A percentile compares a stretch with the other conserved stretches of the same genome.
phyloP scores from a whole-genome alignment of 1,140 invertebrate species.

The Zaprionus inermis region DNA sequence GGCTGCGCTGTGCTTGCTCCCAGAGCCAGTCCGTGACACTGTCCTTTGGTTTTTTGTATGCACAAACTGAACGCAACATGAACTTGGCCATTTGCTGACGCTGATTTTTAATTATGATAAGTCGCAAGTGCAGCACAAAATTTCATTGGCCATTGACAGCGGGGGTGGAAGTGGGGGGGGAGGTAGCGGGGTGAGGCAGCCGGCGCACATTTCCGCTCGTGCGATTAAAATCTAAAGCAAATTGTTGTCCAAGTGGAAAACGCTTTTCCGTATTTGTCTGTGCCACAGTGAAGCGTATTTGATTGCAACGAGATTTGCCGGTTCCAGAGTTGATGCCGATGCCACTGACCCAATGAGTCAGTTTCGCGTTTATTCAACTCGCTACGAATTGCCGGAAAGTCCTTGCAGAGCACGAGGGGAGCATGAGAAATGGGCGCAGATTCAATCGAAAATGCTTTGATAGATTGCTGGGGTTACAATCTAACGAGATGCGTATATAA shows the following conservation, averaged over 20 bases:
- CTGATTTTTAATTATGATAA: constrained; percentile 82
- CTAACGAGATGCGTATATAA: neutral
- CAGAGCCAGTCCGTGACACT: constrained; percentile 42
- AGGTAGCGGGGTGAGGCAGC: neutral
- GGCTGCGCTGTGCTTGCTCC: neutral
- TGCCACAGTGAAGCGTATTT: constrained; percentile 49
- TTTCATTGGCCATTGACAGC: constrained; percentile 44
- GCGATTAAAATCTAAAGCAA: constrained; percentile 74
- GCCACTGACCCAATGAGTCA: constrained; percentile 76
- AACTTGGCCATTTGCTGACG: constrained; percentile 53
- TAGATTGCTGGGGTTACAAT: neutral
- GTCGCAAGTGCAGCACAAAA: constrained; percentile 45
- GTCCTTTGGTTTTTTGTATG: constrained; percentile 42
- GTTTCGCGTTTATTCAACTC: constrained; percentile 60
- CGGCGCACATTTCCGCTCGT: constrained; percentile 58
- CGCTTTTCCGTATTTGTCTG: constrained; percentile 71
- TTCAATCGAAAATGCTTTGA: neutral
- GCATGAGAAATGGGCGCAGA: neutral
- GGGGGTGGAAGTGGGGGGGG: neutral
- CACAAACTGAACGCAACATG: constrained; percentile 30
- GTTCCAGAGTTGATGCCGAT: constrained; percentile 58
- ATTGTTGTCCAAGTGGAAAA: constrained; percentile 59
- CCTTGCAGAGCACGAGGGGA: neutral
- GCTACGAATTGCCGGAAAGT: neutral
- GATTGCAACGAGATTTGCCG: constrained; percentile 13